Conservation (phyloP, 2,888 invertebrate species). For the Ornithoptera priamus region DNA sequence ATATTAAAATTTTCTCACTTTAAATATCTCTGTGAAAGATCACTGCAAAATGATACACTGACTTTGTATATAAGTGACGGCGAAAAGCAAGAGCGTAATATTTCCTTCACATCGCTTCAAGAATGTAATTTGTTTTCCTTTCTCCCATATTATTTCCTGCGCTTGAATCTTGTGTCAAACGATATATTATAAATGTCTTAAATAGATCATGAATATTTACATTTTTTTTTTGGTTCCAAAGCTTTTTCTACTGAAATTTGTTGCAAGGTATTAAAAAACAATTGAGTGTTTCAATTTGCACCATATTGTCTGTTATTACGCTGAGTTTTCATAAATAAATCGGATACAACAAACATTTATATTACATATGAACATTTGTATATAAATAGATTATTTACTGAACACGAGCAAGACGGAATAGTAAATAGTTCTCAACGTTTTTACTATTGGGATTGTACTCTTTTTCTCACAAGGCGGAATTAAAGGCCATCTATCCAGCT, state of each 20-base stretch:
- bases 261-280: no score
- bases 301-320: no score
- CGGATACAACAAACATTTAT: no score
- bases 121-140: conserved; percentile 24
- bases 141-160: conserved; percentile 17
- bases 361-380: no score
- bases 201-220: conserved; percentile 9
- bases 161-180: conserved; percentile 21
- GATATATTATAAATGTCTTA: conserved; percentile 16
- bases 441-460: no score
- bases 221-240: not conserved
- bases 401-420: no score
- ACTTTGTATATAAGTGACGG: conserved; percentile 18
- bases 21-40: conserved; percentile 1
- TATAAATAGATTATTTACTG: no score
- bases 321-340: no score
- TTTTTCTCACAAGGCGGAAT: no score
- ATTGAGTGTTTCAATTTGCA: no score
- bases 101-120: conserved; percentile 19
- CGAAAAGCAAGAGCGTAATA: conserved; percentile 19
- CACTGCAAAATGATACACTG: conserved; percentile 16
- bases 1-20: not conserved
- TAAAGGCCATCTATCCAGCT: no score
- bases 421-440: no score
- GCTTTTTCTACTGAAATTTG: not conserved